Conservation (phyloP, 2,888 invertebrate species). For the Apotomis turbidana region DNA sequence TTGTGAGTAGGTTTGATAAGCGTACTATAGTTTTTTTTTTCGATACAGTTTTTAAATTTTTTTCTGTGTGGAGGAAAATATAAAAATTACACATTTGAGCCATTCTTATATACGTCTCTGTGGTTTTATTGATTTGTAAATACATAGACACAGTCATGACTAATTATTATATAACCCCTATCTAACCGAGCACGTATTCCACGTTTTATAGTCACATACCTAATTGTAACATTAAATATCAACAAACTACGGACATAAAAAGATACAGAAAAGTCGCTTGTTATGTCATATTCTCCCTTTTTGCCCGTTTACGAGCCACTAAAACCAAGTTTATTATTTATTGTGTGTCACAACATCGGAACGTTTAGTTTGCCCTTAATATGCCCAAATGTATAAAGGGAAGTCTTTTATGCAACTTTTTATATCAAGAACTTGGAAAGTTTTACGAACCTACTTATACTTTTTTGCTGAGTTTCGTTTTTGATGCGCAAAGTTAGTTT, state of each 20-base stretch:
- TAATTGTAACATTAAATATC: slow-evolving; percentile 32
- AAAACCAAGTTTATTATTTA: slow-evolving; percentile 40
- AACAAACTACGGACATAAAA: slow-evolving; percentile 30
- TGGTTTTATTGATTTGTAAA: too few species aligned
- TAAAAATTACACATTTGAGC: too few species aligned
- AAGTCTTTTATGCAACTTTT: not conserved
- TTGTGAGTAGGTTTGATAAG: too few species aligned
- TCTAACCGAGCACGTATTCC: too few species aligned
- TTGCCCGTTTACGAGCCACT: slow-evolving; percentile 33
- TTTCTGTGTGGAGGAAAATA: too few species aligned
- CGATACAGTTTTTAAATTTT: too few species aligned
- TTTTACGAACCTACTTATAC: slow-evolving; percentile 10
- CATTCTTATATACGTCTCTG: too few species aligned
- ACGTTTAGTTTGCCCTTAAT: slow-evolving; percentile 36
- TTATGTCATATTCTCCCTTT: slow-evolving; percentile 29
- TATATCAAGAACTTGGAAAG: slow-evolving; percentile 13
- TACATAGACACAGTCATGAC: too few species aligned
- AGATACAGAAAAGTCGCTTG: slow-evolving; percentile 33
- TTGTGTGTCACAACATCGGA: slow-evolving; percentile 33
- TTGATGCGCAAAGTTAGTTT: slow-evolving; percentile 6
- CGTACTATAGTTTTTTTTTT: too few species aligned
- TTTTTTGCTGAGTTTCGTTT: not conserved
- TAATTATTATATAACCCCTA: too few species aligned
- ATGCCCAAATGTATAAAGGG: not conserved
- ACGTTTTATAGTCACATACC: slow-evolving; percentile 3